Conservation (phyloP, 2,888 invertebrate species). For the Eupsilia transversa region DNA sequence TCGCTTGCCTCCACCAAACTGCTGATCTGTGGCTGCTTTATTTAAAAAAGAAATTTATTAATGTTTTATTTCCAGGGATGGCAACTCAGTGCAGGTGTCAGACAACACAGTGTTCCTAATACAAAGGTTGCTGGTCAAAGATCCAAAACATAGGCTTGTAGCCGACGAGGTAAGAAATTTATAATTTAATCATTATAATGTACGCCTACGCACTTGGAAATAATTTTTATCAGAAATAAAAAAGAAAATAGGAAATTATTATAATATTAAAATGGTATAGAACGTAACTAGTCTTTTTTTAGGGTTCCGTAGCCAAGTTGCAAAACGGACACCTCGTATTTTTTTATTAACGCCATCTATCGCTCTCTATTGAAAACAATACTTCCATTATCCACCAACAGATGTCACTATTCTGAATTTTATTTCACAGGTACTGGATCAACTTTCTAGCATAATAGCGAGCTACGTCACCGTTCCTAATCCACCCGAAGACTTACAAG, state of each 20-base stretch:
- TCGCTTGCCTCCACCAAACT: neutral
- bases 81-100: constrained; percentile 89
- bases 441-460: constrained; percentile 90
- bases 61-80: constrained; percentile 82
- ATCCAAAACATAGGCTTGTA: constrained; percentile 92
- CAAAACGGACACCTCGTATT: neutral
- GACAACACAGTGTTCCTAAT: constrained; percentile 92
- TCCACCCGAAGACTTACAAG: constrained; percentile 88
- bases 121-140: constrained; percentile 92
- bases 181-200: neutral
- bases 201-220: too few species aligned
- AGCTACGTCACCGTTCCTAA: constrained; percentile 86
- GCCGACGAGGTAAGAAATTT: constrained; percentile 91
- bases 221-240: too few species aligned
- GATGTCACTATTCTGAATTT: constrained; percentile 35
- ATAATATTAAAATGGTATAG: neutral
- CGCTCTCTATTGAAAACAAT: rapidly evolving
- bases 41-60: neutral
- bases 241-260: neutral
- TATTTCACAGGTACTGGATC: constrained; percentile 87
- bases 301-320: neutral
- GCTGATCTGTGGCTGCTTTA: neutral
- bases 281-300: neutral
- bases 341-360: constrained; percentile 16
- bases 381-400: neutral